These are phyloP conservation scores for Cossypha caffra DNA, from an alignment of 2,797 vertebrate genomes.

Conservation along the genomic window DNA sequence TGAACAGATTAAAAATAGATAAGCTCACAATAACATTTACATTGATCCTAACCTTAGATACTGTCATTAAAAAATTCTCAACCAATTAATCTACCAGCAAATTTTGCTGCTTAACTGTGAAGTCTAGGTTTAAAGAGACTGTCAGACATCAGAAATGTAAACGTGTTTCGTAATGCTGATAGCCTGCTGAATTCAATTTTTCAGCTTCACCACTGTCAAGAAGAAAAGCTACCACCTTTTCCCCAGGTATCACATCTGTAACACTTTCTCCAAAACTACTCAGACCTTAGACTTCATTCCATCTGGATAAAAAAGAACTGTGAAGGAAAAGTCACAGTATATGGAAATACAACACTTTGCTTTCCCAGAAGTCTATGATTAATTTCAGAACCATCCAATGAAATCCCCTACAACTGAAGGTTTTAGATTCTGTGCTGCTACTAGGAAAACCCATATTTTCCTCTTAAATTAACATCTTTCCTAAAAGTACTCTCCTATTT, in stretches of 20 bases:
- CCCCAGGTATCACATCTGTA: neutral
- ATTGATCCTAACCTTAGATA: neutral
- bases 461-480: neutral
- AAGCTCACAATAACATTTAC: neutral
- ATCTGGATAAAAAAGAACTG: neutral
- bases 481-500: neutral
- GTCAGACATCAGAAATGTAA: neutral
- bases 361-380: neutral
- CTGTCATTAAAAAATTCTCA: neutral
- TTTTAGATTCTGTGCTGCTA: neutral
- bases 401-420: neutral
- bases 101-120: neutral
- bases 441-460: neutral
- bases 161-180: neutral
- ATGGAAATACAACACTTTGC: neutral
- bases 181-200: neutral
- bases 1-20: neutral
- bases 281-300: neutral
- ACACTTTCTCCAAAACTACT: neutral
- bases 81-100: neutral
- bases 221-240: constrained; percentile 6
- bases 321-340: neutral
- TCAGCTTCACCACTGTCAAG: neutral
- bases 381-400: neutral
- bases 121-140: neutral